phyloP scores from a whole-genome alignment of 2,888 invertebrate species.

The Sinhomidia bicolor region DNA sequence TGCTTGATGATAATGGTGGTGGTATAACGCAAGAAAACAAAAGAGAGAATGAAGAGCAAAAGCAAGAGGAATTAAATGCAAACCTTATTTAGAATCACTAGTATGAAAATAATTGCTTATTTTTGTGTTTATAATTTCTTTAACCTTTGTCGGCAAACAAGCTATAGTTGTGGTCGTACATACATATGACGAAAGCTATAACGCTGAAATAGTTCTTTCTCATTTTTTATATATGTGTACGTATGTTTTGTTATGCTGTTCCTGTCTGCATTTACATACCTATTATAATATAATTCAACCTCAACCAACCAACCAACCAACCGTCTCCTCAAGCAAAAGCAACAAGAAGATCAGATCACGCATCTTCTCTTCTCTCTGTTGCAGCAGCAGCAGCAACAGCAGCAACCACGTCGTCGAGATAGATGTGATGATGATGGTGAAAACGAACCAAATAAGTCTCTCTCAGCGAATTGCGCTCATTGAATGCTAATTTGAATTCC shows the following conservation, averaged over 20 bases:
- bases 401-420: not conserved
- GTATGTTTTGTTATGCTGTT: not conserved
- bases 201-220: not conserved
- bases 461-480: slow-evolving; percentile 22
- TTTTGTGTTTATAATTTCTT: slow-evolving; percentile 46
- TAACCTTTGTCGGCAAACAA: slow-evolving; percentile 31
- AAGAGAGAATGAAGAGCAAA: slow-evolving; percentile 3
- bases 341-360: slow-evolving; percentile 56
- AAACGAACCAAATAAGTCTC: slow-evolving; percentile 58
- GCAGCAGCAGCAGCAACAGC: too few relatives aligned
- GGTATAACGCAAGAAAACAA: too few relatives aligned
- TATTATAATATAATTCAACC: slow-evolving; percentile 22
- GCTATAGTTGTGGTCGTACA: not conserved
- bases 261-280: slow-evolving; percentile 28
- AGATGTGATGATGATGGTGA: not conserved
- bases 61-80: slow-evolving; percentile 49
- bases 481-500: slow-evolving; percentile 65
- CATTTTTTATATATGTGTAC: too few relatives aligned
- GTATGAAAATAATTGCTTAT: slow-evolving; percentile 45
- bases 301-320: not conserved
- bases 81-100: slow-evolving; percentile 31
- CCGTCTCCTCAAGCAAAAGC: slow-evolving; percentile 33
- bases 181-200: not conserved
- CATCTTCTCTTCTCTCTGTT: slow-evolving; percentile 1
- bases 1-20: too few relatives aligned